Percentiles rank a stretch among this genome's conserved stretches.
phyloP scores from a whole-genome alignment of 1,140 invertebrate species.

The Leguminivora glycinivorella region DNA sequence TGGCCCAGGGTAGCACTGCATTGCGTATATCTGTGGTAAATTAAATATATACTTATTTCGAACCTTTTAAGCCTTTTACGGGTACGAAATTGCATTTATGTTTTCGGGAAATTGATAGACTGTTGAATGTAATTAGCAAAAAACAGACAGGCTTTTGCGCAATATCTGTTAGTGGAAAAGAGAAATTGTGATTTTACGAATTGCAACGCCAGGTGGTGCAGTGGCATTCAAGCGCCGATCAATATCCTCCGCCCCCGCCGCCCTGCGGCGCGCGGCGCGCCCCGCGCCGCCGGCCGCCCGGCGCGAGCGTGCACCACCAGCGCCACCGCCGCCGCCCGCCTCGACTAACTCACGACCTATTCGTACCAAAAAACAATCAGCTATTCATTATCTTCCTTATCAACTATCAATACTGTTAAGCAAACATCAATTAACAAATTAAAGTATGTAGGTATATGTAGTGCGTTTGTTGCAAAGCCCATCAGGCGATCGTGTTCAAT shows the following conservation, averaged over 20 bases:
- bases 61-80: not conserved
- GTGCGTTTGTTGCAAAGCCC: no score
- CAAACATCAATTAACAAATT: no score
- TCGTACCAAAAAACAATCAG: no score
- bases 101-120: not conserved
- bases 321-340: conserved; percentile 28
- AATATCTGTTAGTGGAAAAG: not conserved
- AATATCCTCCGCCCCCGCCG: conserved; percentile 40
- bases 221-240: conserved; percentile 42
- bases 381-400: conserved; percentile 1
- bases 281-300: conserved; percentile 21
- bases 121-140: not conserved
- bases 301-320: conserved; percentile 31
- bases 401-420: not conserved
- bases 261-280: no score
- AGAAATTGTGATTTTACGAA: conserved; percentile 40
- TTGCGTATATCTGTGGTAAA: conserved; percentile 6
- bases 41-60: conserved; percentile 15
- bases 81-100: not conserved
- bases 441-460: no score
- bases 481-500: no score
- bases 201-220: conserved; percentile 58
- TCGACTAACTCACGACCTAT: not conserved
- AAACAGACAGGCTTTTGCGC: not conserved
- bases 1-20: not conserved